Percentiles rank a stretch among this genome's conserved stretches.
phyloP scores from a whole-genome alignment of 2,888 invertebrate genomes.

The Archips crataeganus region DNA sequence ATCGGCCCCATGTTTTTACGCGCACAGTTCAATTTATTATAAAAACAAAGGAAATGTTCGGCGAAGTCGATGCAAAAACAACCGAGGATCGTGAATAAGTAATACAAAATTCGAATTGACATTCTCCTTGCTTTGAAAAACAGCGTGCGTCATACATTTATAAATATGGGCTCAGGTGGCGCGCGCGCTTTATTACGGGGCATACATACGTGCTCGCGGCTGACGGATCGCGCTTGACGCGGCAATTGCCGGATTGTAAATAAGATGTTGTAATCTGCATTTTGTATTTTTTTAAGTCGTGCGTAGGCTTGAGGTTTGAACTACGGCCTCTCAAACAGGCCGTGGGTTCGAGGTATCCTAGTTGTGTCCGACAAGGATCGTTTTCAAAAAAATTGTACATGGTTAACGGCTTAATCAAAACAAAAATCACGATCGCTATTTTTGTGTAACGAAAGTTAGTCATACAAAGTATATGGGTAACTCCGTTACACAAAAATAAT shows the following conservation, averaged over 20 bases:
- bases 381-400: too few species aligned
- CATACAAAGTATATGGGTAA: too few species aligned
- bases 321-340: too few species aligned
- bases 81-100: conserved; percentile 36
- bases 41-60: conserved; percentile 22
- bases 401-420: too few species aligned
- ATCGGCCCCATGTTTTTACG: not conserved
- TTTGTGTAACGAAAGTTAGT: too few species aligned
- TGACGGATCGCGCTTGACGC: conserved; percentile 23
- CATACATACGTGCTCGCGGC: conserved; percentile 27
- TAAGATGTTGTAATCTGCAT: not conserved
- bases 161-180: conserved; percentile 42
- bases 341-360: too few species aligned
- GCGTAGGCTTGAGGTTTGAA: too few species aligned
- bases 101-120: conserved; percentile 40
- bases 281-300: too few species aligned
- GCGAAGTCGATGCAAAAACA: conserved; percentile 19
- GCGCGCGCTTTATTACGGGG: conserved; percentile 36
- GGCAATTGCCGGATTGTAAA: conserved; percentile 5
- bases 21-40: conserved; percentile 12
- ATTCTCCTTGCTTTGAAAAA: conserved; percentile 38
- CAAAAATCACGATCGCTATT: too few species aligned
- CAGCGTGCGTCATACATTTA: conserved; percentile 34
- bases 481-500: too few species aligned
- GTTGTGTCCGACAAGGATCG: too few species aligned